Evolutionary conservation across 2,797 vertebrate species (phyloP), one percentile per base, ranked within the genome.

Genomic region (Rhinoraja longicauda): DNA sequence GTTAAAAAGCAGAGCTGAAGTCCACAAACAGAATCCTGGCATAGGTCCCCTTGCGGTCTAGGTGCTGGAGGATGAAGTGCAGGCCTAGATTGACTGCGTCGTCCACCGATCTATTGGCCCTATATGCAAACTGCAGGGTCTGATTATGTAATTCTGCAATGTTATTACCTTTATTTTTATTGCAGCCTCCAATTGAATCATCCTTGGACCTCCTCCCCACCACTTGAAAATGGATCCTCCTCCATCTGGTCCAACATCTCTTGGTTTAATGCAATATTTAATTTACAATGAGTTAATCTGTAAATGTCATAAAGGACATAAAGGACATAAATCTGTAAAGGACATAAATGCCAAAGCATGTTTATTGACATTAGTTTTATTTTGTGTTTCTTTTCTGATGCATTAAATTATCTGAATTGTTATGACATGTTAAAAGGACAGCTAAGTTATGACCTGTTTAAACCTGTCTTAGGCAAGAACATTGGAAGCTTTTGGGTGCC

Each of bases 401-500:
- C 17, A 62, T 57, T 2, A 53, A 21, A 21, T 45, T 84, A 26
- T 57, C 45, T 45, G 1, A 59, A 53, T 57, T 4, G 15, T 6
- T 82, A 15, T n/a, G 9, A 21, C 12, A 29, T 4, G 36, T 39
- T 79, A 45, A 45, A 82, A 26, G 21, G 19, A 82, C 7, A 82
- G 53, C 12, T 24, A 57, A 1, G 4, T 82, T n/a, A 21, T 73
- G 24, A 24, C 4, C 19, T 72, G 3, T 15, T 26, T 29, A 29
- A 39, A 39, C 36, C 12, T 53, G 24, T 67, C 39, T 2, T 93
- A 99, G 99, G 94, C 97, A 95, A 94, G 98, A 99, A 93, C 98
- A 97, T 17, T 99, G 98, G 98, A 98, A 98, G 95, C 96, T 99
- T 92, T 96, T 99, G 93, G 98, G 97, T 94, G 98, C 97, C 94